Evolutionary conservation across 2,797 vertebrate genomes (phyloP).

Genomic region (Chaetodon trifasciatus): DNA sequence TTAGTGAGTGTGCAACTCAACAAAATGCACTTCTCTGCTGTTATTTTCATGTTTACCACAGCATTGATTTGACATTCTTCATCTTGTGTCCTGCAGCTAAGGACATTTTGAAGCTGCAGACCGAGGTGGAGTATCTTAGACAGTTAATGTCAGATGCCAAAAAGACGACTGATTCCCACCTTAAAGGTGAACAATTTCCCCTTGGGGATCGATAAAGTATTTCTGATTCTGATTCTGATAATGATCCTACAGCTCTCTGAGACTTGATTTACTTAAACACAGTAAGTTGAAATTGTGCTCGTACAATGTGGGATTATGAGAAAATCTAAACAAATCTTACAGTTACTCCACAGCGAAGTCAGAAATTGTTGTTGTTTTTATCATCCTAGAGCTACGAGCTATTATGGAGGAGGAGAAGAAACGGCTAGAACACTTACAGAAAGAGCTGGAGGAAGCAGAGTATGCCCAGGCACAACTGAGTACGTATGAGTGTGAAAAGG

Average conservation of each 20-base stretch:
- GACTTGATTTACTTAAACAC: neutral
- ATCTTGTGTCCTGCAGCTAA: constrained; percentile 43
- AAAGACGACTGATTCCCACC: neutral
- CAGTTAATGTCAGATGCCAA: fast-evolving
- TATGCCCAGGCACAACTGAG: constrained; percentile 40
- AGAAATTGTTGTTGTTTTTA: neutral
- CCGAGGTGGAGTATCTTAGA: fast-evolving
- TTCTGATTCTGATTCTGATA: no score
- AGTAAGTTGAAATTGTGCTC: neutral
- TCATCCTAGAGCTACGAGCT: constrained; percentile 42
- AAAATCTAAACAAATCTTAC: neutral
- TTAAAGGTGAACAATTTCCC: constrained; percentile 46
- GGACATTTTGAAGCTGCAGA: constrained; percentile 58
- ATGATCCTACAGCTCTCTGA: neutral
- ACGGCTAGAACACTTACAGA: constrained; percentile 8
- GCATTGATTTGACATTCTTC: neutral
- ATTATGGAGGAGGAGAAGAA: constrained; percentile 30
- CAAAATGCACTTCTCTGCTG: neutral
- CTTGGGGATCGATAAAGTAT: no score
- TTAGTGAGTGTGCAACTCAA: constrained; percentile 55
- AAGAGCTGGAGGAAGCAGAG: constrained; percentile 42
- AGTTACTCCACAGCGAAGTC: neutral
- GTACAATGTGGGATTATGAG: neutral
- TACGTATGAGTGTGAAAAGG: constrained; percentile 41
- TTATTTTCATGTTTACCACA: neutral